Base-by-base conservation (phyloP, 2,113 vertebrate species). In the Myotis yumanensis region DNA sequence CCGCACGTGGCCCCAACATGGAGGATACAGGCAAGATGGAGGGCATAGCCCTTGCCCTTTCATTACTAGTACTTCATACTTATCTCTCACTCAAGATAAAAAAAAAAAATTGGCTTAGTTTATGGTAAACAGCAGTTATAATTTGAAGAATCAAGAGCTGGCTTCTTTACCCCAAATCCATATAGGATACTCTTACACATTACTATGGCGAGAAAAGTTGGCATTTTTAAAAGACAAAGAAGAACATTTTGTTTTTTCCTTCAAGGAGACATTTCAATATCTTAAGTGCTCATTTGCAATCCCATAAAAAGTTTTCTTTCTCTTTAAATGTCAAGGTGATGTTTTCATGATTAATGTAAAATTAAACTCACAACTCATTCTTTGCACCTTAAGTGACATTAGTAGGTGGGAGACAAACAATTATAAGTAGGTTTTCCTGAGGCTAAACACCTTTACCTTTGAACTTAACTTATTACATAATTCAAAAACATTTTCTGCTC, bases 311-410 rank as follows among this genome's bases (percentile, higher is more conserved):
- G 48, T 91, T 97, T 96, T 95, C 51, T 89, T 89, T 86, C 23
- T 28, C 59, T 92, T 95, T 94, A 92, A 91, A 95, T 93, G 73
- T 93, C 95, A 96, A 82, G 68, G 68, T 89, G 62, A 93, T 93
- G 57, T 95, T 71, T 95, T 85, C 51, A 40, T 81, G 48, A 85
- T 89, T 93, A 82, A 93, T 64, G 46, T 89, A 93, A 93, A 93
- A 82, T 81, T 52, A 89, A 71, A 64, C 32, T 62, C 89, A 68
- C 14, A 40, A 23, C 32, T 91, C 51, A 68, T 81, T 64, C 57
- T 89, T 96, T 76, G 59, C 2, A 91, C 32, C 73, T 81, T 51
- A 80, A 96, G 25, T 64, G 48, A 89, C 43, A 68, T 84, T 71
- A 75, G 7, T 59, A 76, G 66, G 77, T 85, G 9, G 62, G 28